A percentile compares a stretch with the other conserved stretches of the same genome.
Conservation (phyloP, 2,797 vertebrate genomes). For the Neosalanx taihuensis region DNA sequence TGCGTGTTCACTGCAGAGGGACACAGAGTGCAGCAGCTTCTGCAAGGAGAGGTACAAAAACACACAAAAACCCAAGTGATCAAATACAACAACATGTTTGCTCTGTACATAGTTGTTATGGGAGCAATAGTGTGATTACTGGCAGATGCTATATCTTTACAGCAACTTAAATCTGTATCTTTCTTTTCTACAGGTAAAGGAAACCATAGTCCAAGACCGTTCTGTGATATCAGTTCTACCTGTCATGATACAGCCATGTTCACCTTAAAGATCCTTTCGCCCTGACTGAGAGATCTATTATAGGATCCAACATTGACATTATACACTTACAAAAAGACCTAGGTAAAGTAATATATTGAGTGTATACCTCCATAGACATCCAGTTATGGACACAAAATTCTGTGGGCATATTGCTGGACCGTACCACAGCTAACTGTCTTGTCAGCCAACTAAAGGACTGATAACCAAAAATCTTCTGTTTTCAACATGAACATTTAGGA, state of each 20-base stretch:
- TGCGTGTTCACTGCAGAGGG: constrained; percentile 43
- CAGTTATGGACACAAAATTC: background rate
- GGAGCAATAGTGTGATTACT: background rate
- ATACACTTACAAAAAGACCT: constrained; percentile 7
- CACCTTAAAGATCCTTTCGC: constrained; percentile 25
- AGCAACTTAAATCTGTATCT: constrained; percentile 16
- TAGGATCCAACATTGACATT: constrained; percentile 12
- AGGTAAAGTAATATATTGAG: too few relatives aligned
- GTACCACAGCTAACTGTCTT: constrained; percentile 5
- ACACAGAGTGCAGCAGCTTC: constrained; percentile 62
- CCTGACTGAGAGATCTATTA: constrained; percentile 22
- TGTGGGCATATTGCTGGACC: too few relatives aligned
- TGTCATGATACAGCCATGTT: constrained; percentile 37
- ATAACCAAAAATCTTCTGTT: background rate
- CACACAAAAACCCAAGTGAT: background rate
- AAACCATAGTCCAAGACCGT: constrained; percentile 19
- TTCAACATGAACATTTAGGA: constrained; percentile 13
- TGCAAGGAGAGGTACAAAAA: constrained; percentile 62
- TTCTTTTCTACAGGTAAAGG: constrained; percentile 35
- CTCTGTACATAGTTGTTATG: background rate
- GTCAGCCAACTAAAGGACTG: constrained; percentile 16
- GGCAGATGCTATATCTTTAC: background rate
- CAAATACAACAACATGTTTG: background rate
- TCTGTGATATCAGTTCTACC: constrained; percentile 24
- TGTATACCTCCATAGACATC: background rate